These are phyloP conservation scores for Bilobella aurantiaca DNA, from an alignment of 1,140 invertebrate species.

Conservation along the genomic window DNA sequence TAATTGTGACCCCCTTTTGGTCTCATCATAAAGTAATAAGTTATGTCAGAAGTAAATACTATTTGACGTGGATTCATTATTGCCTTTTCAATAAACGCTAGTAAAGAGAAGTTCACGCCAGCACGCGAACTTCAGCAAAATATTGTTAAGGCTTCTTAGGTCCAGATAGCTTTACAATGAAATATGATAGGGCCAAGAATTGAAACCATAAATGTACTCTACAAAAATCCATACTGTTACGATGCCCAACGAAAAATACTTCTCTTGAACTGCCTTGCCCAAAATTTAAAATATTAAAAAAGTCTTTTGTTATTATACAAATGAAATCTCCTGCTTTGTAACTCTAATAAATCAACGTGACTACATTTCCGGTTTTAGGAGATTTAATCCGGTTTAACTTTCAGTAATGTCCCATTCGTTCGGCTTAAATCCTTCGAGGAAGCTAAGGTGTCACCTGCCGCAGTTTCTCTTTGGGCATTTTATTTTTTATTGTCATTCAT, in stretches of 20 bases:
- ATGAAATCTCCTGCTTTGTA: conserved; percentile 25
- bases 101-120: no score
- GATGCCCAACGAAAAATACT: background rate
- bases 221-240: background rate
- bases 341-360: conserved; percentile 29
- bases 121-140: background rate
- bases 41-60: no score
- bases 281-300: no score
- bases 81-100: no score
- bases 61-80: no score
- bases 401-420: background rate
- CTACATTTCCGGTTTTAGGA: conserved; percentile 32
- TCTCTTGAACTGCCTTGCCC: background rate
- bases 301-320: conserved; percentile 13
- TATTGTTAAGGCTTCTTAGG: background rate
- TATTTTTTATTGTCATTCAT: background rate
- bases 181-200: background rate
- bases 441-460: background rate
- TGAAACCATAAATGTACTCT: no score
- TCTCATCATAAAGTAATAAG: no score
- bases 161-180: background rate
- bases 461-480: background rate
- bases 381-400: conserved; percentile 27
- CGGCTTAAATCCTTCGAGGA: background rate
- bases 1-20: no score